Conservation (phyloP, 1,140 invertebrate species). For the Apis laboriosa region DNA sequence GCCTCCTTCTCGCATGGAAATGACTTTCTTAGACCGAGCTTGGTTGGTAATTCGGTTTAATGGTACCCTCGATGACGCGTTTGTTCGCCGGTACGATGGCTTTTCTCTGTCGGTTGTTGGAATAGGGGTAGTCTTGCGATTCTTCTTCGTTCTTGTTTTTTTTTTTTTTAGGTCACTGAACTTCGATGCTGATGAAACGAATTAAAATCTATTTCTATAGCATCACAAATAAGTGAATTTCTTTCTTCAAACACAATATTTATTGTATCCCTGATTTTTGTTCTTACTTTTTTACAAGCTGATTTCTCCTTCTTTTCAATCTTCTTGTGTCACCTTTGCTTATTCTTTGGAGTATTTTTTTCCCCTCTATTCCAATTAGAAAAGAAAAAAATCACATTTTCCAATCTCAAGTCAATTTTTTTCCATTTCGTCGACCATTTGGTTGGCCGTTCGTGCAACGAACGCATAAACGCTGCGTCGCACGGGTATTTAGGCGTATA, state of each 20-base stretch:
- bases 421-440: too few relatives aligned
- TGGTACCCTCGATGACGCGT: slow-evolving; percentile 12
- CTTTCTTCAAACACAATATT: too few relatives aligned
- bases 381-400: too few relatives aligned
- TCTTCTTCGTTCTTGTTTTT: not conserved
- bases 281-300: too few relatives aligned
- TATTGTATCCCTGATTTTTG: too few relatives aligned
- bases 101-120: not conserved
- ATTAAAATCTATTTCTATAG: too few relatives aligned
- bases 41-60: slow-evolving; percentile 18
- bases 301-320: too few relatives aligned
- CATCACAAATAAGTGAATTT: too few relatives aligned
- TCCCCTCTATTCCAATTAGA: too few relatives aligned
- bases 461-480: slow-evolving; percentile 30
- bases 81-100: not conserved
- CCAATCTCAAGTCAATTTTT: not conserved
- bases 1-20: not conserved
- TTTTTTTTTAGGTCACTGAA: not conserved
- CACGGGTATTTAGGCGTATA: slow-evolving; percentile 41
- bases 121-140: not conserved
- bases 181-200: too few relatives aligned
- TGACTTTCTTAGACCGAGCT: not conserved
- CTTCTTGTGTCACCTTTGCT: too few relatives aligned
- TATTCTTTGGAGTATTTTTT: too few relatives aligned
- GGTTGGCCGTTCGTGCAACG: slow-evolving; percentile 17